A percentile compares a stretch with the other conserved stretches of the same genome.
Evolutionary conservation across 2,797 vertebrate genomes (phyloP).

Genomic region (Coranthus polyacanthus): DNA sequence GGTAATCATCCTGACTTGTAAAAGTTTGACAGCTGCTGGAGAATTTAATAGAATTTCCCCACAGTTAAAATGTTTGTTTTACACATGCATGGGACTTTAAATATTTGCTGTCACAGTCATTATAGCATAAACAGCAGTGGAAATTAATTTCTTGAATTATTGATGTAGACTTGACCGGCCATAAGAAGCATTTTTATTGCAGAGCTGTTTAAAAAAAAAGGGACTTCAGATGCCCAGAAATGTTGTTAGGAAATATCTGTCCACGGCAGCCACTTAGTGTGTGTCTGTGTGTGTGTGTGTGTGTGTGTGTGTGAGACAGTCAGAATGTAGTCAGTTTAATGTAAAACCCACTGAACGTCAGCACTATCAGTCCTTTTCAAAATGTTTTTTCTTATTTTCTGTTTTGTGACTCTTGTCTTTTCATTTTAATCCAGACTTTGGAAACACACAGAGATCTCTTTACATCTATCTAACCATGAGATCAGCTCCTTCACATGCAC

Average conservation of each 20-base stretch:
- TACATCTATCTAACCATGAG: too few species aligned
- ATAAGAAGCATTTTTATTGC: neutral
- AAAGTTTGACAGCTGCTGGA: slow-evolving; percentile 5
- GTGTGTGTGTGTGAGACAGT: neutral
- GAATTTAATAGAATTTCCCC: neutral
- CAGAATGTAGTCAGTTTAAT: neutral
- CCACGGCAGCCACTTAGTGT: neutral
- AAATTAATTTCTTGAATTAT: neutral
- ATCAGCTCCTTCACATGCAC: too few species aligned
- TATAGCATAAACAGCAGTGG: neutral
- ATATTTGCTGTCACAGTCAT: neutral
- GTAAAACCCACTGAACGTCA: neutral
- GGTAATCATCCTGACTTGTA: neutral
- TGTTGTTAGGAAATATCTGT: slow-evolving; percentile 3
- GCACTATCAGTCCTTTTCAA: neutral
- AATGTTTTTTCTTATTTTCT: neutral
- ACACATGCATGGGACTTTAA: neutral
- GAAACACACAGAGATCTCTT: too few species aligned
- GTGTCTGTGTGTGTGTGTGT: too few species aligned
- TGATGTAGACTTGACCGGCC: neutral
- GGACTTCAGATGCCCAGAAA: neutral
- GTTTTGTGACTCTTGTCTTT: too few species aligned
- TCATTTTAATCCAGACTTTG: too few species aligned
- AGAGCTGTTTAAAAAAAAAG: neutral
- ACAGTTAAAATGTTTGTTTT: neutral